Evolutionary conservation across 1,140 invertebrate genomes (phyloP), one percentile per base, ranked within the genome.

Genomic region (Cotesia chilonis): DNA sequence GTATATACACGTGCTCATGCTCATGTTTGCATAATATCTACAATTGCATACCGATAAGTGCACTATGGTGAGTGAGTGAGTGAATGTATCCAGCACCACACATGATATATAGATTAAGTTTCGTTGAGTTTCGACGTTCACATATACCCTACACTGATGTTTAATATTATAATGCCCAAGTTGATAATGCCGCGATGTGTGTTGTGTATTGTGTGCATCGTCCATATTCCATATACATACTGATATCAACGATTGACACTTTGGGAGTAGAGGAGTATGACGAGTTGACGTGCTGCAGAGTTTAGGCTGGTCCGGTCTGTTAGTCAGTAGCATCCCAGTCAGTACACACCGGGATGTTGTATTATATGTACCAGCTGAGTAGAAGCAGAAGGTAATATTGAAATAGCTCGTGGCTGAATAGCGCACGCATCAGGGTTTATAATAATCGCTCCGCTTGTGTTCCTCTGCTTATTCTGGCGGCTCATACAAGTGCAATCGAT

Each of bases 1-100:
- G 10, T 47, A 65, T 71, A 74, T 70, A 74, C 69, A 74, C 63
- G 61, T 66, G 67, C 73, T 74, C 63, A 52, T 66, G 67, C 73
- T 74, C 73, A 71, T 74, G 73, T 71, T 71, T 74, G 73, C 73
- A 74, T 74, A 74, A 74, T 59, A 59, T 71, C 68, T 63, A 68
- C 73, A 68, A 71, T 71, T 74, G 73, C 69, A 74, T 71, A 74
- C 65, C 73, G 64, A 74, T 74, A 71, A 74, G 70, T 71, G 55
- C 68, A 37, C 54, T 63, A 64, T 63, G 71, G 73, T 54, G 68
- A 71, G 65, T 69, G 35, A 28, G 12, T 41, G 35, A 28, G 12
- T 41, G 9, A 47, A 5, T 47, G 41, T 47, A 47, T 47, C 41
- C 28, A 28, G 28, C 28, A 10, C 10, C 41, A 47, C 5, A 10